These are phyloP conservation scores for Odobenus rosmarus DNA, from an alignment of 2,113 vertebrate species.

Conservation along the genomic window DNA sequence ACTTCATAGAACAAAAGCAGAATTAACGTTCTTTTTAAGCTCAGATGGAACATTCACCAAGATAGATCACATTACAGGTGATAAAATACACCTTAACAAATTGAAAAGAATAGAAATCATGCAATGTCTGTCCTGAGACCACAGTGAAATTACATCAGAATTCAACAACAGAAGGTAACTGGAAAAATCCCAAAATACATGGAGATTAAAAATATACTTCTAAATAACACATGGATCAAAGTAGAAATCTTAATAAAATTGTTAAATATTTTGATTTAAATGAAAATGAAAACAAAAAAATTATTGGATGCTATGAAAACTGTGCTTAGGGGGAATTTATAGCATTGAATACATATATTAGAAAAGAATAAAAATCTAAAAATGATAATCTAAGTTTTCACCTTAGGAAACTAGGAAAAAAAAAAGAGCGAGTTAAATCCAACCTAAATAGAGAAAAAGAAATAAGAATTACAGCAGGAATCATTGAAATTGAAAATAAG, in stretches of 20 bases:
- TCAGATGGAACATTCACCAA: neutral
- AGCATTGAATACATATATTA: neutral
- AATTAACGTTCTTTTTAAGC: neutral
- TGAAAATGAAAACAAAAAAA: neutral
- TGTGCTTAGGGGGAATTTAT: neutral
- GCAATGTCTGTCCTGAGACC: neutral
- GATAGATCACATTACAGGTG: neutral
- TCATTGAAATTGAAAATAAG: neutral
- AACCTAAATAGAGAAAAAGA: neutral
- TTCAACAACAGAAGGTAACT: neutral
- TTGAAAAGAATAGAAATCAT: neutral
- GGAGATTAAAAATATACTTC: neutral
- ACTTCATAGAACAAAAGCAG: neutral
- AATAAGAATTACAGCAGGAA: neutral
- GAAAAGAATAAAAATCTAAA: neutral
- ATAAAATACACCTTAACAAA: neutral
- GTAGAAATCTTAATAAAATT: neutral
- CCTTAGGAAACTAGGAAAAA: neutral
- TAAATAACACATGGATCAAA: neutral
- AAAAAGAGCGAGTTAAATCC: neutral
- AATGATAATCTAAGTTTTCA: neutral
- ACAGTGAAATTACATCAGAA: neutral
- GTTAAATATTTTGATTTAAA: neutral
- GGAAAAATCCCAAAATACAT: neutral
- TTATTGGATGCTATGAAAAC: neutral